Evolutionary conservation across 2,113 vertebrate species (phyloP).

Genomic region (Struthidea cinerea): DNA sequence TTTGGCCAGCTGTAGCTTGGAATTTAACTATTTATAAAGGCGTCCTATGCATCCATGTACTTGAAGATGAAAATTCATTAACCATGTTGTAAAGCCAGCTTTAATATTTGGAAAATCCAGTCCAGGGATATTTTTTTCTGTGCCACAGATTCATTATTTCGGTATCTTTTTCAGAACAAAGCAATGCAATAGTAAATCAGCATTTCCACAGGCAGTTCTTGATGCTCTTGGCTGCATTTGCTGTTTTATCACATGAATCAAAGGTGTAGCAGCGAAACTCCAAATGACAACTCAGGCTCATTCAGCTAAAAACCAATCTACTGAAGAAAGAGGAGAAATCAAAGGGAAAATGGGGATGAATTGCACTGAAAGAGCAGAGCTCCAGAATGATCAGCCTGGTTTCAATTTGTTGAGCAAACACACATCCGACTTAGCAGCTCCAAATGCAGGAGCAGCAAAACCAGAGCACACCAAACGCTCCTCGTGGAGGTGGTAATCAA

Average conservation of each 20-base stretch:
- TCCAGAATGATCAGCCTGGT: neutral
- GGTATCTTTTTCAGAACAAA: neutral
- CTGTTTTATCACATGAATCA: constrained; percentile 2
- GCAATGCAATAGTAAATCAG: neutral
- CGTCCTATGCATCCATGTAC: neutral
- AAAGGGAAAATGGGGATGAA: neutral
- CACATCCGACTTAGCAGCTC: neutral
- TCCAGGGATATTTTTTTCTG: neutral
- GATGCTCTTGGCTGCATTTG: neutral
- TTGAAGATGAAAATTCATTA: neutral
- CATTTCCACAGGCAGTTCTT: neutral
- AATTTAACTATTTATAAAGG: neutral
- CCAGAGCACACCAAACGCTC: neutral
- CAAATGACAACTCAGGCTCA: neutral
- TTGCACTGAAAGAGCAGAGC: neutral
- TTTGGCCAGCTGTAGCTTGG: neutral
- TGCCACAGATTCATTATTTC: neutral
- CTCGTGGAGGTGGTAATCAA: neutral
- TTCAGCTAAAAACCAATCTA: neutral
- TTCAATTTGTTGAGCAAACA: neutral
- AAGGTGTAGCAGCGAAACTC: neutral
- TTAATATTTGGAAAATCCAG: neutral
- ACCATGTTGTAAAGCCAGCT: neutral
- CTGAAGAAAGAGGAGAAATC: neutral
- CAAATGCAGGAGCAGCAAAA: neutral